phyloP scores from a whole-genome alignment of 1,140 invertebrate species.

The Planococcus citri region DNA sequence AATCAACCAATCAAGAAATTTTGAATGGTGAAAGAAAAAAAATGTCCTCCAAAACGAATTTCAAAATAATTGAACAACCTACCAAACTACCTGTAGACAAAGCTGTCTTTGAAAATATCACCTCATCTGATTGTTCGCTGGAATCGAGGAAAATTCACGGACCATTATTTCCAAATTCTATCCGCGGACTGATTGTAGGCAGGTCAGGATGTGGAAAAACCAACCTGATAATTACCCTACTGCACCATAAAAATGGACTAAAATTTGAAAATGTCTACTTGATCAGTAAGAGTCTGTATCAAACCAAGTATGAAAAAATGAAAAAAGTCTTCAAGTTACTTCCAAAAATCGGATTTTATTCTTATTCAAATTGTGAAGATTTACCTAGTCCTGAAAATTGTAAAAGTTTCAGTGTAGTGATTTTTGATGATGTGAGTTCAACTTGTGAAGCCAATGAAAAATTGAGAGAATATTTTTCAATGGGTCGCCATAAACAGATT shows the following conservation, averaged over 20 bases:
- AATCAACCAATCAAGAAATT: too few relatives aligned
- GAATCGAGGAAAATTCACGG: too few relatives aligned
- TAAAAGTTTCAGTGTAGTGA: slow-evolving; percentile 30
- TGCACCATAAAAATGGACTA: slow-evolving; percentile 32
- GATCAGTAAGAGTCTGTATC: slow-evolving; percentile 33
- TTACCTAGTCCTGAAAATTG: slow-evolving; percentile 25
- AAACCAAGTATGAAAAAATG: slow-evolving; percentile 33
- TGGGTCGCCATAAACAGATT: slow-evolving; percentile 32
- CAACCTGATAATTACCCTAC: slow-evolving; percentile 31
- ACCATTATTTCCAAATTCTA: slow-evolving; percentile 27
- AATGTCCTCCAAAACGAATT: not conserved
- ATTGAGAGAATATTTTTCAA: slow-evolving; percentile 31
- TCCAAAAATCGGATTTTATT: slow-evolving; percentile 24
- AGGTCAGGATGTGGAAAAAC: slow-evolving; percentile 34
- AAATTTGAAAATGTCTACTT: slow-evolving; percentile 34
- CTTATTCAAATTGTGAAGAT: slow-evolving; percentile 22
- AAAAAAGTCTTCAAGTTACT: slow-evolving; percentile 29
- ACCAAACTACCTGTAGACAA: too few relatives aligned
- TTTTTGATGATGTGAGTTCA: slow-evolving; percentile 34
- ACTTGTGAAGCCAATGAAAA: slow-evolving; percentile 28
- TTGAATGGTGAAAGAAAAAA: too few relatives aligned
- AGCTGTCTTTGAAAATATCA: too few relatives aligned
- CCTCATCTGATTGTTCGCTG: too few relatives aligned
- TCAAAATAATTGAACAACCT: too few relatives aligned
- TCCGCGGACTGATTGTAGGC: slow-evolving; percentile 30